Conservation (phyloP, 2,888 invertebrate genomes). For the Invenusta paracnida region DNA sequence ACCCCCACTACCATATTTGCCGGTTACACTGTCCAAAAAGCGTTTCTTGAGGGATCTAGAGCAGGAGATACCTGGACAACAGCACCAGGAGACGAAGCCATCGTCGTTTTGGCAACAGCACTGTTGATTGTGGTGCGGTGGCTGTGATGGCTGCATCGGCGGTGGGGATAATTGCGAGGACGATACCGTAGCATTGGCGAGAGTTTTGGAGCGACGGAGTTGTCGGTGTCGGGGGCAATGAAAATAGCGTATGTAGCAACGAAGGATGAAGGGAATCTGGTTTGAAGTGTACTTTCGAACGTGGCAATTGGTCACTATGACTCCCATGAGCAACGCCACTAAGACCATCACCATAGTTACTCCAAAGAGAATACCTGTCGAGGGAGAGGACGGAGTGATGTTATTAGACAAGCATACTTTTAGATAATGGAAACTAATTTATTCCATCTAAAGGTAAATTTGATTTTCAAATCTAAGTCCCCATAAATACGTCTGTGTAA, state of each 20-base stretch:
- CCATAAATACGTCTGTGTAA: too few species aligned
- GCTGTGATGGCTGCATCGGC: neutral
- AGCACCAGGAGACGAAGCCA: neutral
- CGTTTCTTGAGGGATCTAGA: neutral
- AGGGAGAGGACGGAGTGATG: too few species aligned
- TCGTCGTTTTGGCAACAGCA: neutral
- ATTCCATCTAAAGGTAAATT: too few species aligned
- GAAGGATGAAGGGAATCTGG: neutral
- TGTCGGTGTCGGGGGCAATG: neutral
- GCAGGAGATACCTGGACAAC: neutral
- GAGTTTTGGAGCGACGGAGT: neutral
- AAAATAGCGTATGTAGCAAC: neutral
- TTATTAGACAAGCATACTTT: too few species aligned
- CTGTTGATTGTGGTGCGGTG: neutral
- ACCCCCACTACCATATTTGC: too few species aligned
- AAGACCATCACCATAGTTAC: constrained; percentile 35
- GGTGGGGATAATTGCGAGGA: neutral
- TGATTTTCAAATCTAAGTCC: too few species aligned
- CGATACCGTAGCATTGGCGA: neutral
- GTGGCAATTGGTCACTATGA: constrained; percentile 33
- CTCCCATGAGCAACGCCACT: constrained; percentile 31
- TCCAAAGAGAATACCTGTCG: constrained; percentile 29
- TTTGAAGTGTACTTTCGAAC: constrained; percentile 31
- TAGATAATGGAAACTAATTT: too few species aligned
- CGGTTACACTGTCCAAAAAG: too few species aligned